phyloP scores from a whole-genome alignment of 2,113 vertebrate genomes.

The Pelodiscus sinensis region DNA sequence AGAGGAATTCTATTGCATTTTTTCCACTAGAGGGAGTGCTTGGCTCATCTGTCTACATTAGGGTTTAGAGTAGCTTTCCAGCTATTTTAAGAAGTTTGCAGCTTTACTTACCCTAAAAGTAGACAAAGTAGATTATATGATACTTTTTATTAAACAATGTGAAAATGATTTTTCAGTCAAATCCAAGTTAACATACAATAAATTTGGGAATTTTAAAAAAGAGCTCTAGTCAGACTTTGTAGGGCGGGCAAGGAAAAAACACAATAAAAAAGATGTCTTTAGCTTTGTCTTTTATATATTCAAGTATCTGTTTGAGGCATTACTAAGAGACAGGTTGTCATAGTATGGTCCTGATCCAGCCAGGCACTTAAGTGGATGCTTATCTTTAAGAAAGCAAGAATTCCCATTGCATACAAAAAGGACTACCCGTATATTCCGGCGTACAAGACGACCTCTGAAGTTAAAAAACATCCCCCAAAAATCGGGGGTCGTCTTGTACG shows the following conservation, averaged over 20 bases:
- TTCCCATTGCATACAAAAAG: fast-evolving
- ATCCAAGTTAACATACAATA: background rate
- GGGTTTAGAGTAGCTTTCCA: background rate
- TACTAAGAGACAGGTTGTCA: background rate
- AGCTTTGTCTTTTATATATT: background rate
- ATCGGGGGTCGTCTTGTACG: too few species aligned
- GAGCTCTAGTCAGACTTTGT: background rate
- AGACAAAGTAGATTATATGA: conserved; percentile 42
- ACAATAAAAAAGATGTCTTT: background rate
- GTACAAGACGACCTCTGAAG: too few species aligned
- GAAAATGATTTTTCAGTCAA: conserved; percentile 52
- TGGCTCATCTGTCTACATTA: background rate
- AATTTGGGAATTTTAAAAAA: background rate
- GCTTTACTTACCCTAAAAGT: conserved; percentile 6
- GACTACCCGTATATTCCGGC: fast-evolving
- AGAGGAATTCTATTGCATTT: background rate
- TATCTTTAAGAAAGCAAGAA: background rate
- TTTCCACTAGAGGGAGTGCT: conserved; percentile 70
- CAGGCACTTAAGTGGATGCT: fast-evolving
- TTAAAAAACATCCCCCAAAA: too few species aligned
- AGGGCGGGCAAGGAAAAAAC: background rate
- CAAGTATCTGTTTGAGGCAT: background rate
- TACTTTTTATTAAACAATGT: conserved; percentile 15
- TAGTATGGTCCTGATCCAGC: background rate
- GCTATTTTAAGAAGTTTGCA: conserved; percentile 32